Base-by-base conservation (phyloP, 2,113 vertebrate genomes). In the Prunella himalayana region DNA sequence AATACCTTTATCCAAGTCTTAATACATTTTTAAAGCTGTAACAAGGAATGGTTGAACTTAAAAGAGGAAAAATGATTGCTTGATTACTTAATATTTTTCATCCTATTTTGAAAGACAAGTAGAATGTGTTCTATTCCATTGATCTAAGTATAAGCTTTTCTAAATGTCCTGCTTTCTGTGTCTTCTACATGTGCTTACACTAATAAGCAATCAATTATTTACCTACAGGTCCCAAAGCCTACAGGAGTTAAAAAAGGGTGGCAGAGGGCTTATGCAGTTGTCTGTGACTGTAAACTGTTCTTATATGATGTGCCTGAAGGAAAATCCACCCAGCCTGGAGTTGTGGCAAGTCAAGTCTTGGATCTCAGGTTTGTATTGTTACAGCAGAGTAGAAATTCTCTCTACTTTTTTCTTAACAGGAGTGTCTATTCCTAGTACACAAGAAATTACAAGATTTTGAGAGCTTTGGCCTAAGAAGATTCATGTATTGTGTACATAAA, bases 231-330 rank as follows among this genome's bases (percentile, higher is more conserved):
- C 93, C 99, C 99, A 3, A 99, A 99, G 95, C 99, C 99, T 50
- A 99, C 98, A 1, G 99, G 99, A 9, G 99, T 99, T 97, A 99
- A 99, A 97, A 99, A 99, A 57, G 99, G 99, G 15, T 99, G 99
- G 99, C 99, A 99, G 97, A 98, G 99, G 70, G 99, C 99, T 4
- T 99, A 98, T 10, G 99, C 99, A 1, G 98, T 99, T 88, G 99
- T 99, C 42, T 99, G 99, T 12, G 99, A 99, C 97, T 99, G 99
- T 83, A 99, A 99, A 92, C 98, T 99, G 17, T 99, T 99, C 56
- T 98, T 99, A 41, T 99, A 99, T 27, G 99, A 99, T 73, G 97
- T 99, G 64, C 98, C 99, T 2, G 99, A 99, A 97, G 99, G 99
- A 27, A 99, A 99, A 96, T 98, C 99, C 82, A 99, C 99, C 21